These are phyloP conservation scores for Danaus chrysippus DNA, from an alignment of 2,888 invertebrate species.

Conservation along the genomic window DNA sequence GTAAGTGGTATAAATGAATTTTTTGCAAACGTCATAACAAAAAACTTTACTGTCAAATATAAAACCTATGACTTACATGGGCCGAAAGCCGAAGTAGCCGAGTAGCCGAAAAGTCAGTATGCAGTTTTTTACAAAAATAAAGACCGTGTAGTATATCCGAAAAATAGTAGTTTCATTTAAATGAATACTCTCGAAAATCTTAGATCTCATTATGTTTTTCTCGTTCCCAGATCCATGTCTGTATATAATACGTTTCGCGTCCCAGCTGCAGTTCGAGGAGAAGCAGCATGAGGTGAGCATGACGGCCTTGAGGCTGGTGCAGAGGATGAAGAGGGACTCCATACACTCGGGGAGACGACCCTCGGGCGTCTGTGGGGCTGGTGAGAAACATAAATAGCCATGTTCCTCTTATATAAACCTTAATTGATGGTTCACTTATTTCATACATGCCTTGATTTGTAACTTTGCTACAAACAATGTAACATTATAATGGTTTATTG, in stretches of 20 bases:
- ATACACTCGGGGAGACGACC: slow-evolving; percentile 97
- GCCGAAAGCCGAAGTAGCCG: too few species aligned
- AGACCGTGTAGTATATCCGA: too few species aligned
- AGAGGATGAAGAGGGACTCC: slow-evolving; percentile 98
- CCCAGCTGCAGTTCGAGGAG: slow-evolving; percentile 93
- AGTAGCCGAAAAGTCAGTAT: neutral
- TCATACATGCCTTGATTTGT: too few species aligned
- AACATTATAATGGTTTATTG: too few species aligned
- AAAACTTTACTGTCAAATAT: too few species aligned
- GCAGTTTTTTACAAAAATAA: neutral
- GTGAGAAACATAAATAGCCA: slow-evolving; percentile 64
- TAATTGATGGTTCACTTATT: too few species aligned
- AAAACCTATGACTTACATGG: too few species aligned
- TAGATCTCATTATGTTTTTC: neutral
- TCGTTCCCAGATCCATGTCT: slow-evolving; percentile 91
- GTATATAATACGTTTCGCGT: slow-evolving; percentile 96
- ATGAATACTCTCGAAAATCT: too few species aligned
- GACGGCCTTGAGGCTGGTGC: slow-evolving; percentile 95
- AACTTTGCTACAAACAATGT: too few species aligned
- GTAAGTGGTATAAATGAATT: too few species aligned
- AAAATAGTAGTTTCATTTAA: too few species aligned
- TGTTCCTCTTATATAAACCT: neutral
- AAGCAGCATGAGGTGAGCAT: slow-evolving; percentile 97
- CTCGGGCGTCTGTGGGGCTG: slow-evolving; percentile 98
- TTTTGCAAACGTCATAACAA: too few species aligned